Base-by-base conservation (phyloP, 2,113 vertebrate species). In the Corvus cornix region DNA sequence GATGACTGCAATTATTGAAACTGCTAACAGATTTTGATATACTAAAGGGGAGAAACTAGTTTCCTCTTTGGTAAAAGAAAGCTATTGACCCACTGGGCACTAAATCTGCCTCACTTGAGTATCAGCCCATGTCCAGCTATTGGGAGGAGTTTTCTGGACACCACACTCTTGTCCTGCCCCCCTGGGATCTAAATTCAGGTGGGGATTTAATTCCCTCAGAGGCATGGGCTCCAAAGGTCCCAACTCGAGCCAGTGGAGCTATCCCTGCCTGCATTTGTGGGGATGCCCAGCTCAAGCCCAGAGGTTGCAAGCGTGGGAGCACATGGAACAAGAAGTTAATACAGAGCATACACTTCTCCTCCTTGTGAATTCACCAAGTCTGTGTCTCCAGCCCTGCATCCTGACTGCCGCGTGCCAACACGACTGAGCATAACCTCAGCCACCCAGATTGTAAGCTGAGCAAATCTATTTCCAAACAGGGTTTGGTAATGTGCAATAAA, bases 201-300 rank as follows among this genome's bases (percentile, higher is more conserved):
- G 68, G 30, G 5, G 62, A 59, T 76, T 79, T 53, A 60, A 74
- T 15, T 49, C 48, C 22, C 46, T 19, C 64, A 70, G 37, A 60
- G n/a, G 10, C 4, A 28, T 11, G 28, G 44, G 17, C 46, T 51
- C 26, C 35, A 51, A 13, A 44, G 11, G 30, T 44, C 48, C 37
- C 0, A 0, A 8, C 7, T 30, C 15, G 37, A 78, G 43, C 16
- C 27, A 5, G 0, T 1, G 11, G 16, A 35, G 17, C 10, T n/a
- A 13, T 9, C 31, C 27, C 43, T 44, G 35, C 33, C 41, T 10
- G 41, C 0, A 2, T 7, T 17, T 8, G 2, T 2, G 27, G 23
- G 52, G 21, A 43, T 9, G 52, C 33, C 21, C 44, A 37, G 64
- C 39, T 26, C 27, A 13, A 55, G 16, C 8, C 49, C 74, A 14